Percentiles rank a stretch among this genome's conserved stretches.
phyloP scores from a whole-genome alignment of 2,888 invertebrate genomes.

The Melinaea menophilus region DNA sequence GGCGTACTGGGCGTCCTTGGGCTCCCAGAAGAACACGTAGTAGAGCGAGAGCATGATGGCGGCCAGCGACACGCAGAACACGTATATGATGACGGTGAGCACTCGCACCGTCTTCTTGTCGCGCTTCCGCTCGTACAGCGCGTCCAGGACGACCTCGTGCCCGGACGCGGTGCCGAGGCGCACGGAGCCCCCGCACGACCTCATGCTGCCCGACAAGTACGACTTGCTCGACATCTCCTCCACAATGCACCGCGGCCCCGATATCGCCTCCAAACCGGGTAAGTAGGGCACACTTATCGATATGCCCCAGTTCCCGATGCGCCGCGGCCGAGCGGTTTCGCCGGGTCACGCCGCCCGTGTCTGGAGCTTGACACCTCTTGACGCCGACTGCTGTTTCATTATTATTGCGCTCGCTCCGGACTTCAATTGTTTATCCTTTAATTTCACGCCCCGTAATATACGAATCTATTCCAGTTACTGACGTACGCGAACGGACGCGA shows the following conservation, averaged over 20 bases:
- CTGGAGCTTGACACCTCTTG: slow-evolving; percentile 72
- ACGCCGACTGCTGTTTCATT: slow-evolving; percentile 71
- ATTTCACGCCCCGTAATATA: slow-evolving; percentile 65
- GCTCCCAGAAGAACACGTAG: slow-evolving; percentile 97
- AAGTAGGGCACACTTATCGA: slow-evolving; percentile 73
- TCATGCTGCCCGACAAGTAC: slow-evolving; percentile 75
- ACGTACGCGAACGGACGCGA: slow-evolving; percentile 64
- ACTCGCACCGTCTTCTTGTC: slow-evolving; percentile 93
- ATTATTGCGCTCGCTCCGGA: slow-evolving; percentile 64
- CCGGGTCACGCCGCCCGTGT: slow-evolving; percentile 71
- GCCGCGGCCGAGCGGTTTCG: slow-evolving; percentile 55
- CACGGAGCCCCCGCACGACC: slow-evolving; percentile 67
- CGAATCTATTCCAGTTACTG: slow-evolving; percentile 73
- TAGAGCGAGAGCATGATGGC: slow-evolving; percentile 96
- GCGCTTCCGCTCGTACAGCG: slow-evolving; percentile 88
- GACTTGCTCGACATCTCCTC: slow-evolving; percentile 77
- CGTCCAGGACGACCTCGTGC: slow-evolving; percentile 83
- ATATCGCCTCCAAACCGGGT: slow-evolving; percentile 49
- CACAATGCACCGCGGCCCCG: slow-evolving; percentile 50
- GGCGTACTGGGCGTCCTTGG: slow-evolving; percentile 78
- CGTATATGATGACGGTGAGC: slow-evolving; percentile 94
- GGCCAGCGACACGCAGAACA: slow-evolving; percentile 95
- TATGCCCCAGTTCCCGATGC: slow-evolving; percentile 64
- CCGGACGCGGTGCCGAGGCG: slow-evolving; percentile 56
- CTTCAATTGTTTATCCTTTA: slow-evolving; percentile 77